phyloP scores from a whole-genome alignment of 1,140 invertebrate species.

The Solenopsis invicta region DNA sequence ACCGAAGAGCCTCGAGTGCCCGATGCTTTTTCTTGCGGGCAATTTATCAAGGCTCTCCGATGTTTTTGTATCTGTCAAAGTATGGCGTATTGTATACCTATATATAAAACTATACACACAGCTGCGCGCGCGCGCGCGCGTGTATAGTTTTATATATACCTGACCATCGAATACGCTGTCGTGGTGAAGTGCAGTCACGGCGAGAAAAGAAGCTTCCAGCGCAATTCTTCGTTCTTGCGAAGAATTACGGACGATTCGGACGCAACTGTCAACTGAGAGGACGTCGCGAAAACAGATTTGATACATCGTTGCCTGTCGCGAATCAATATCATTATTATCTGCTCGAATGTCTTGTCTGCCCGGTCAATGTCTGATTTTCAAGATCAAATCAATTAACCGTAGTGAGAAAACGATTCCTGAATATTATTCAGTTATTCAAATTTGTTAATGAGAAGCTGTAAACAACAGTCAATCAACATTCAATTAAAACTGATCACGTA shows the following conservation, averaged over 20 bases:
- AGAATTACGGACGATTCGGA: conserved; percentile 71
- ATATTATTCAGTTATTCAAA: background rate
- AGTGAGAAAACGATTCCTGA: background rate
- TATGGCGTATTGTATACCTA: conserved; percentile 50
- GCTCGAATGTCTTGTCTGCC: background rate
- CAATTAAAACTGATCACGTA: background rate
- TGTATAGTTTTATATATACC: background rate
- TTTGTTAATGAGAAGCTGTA: background rate
- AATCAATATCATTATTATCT: conserved; percentile 70
- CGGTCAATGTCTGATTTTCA: background rate
- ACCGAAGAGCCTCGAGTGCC: conserved; percentile 78
- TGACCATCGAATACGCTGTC: conserved; percentile 52
- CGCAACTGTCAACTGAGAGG: conserved; percentile 60
- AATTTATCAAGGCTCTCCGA: conserved; percentile 82
- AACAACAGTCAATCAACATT: background rate
- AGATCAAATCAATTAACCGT: background rate
- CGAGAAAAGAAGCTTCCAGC: conserved; percentile 29
- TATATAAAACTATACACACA: background rate
- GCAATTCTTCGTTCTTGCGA: conserved; percentile 74
- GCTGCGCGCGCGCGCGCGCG: no score
- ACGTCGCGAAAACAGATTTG: conserved; percentile 58
- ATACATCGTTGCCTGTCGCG: conserved; percentile 64
- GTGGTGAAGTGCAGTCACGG: conserved; percentile 24
- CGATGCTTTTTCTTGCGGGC: conserved; percentile 80
- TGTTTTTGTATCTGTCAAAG: conserved; percentile 83